Base-by-base conservation (phyloP, 2,888 invertebrate genomes). In the Aspidiotus rigidus region DNA sequence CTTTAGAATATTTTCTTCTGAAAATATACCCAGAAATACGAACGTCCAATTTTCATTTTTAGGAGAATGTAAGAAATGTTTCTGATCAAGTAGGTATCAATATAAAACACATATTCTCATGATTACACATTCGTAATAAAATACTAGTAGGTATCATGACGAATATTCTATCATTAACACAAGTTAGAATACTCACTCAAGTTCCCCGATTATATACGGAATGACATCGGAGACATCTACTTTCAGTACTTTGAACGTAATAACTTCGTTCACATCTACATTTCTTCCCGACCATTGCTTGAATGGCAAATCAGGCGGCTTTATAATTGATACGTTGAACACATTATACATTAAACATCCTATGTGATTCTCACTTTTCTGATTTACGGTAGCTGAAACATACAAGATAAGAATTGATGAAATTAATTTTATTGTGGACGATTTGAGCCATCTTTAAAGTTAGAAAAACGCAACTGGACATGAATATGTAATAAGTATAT, bases 201-300 rank as follows among this genome's bases (percentile, higher is more conserved):
- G 49, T 13, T 66, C 66, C 10, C 66, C 66, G 44, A 66, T 15
- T 57, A 66, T 66, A 42, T 66, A 66, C 53, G 66, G 66, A 40
- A 66, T 66, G 13, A 66, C 59, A 57, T 66, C 66, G 11, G 66
- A 42, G 10, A 66, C 57, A 44, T 66, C 66, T n/a, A 66, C 57
- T 66, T 66, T 66, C 11, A 59, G 7, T 8, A 66, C 66, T 66
- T 57, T 66, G 59, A 66, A 66, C 15, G 42, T 42, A 57, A 66
- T 42, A 13, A 40, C 28, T 15, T 59, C 59, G 44, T 59, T 5
- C 0, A 66, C n/a, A 40, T 66, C 6, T 1, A 57, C 15, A 7
- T 40, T 41, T 41, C 17, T 41, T 59, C 66, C 66, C 16, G 66
- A 42, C 66, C 66, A 66, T 28, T 57, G 39, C 9, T 10, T 44